Conservation (phyloP, 2,888 invertebrate species). For the Trichogramma dendrolimi region DNA sequence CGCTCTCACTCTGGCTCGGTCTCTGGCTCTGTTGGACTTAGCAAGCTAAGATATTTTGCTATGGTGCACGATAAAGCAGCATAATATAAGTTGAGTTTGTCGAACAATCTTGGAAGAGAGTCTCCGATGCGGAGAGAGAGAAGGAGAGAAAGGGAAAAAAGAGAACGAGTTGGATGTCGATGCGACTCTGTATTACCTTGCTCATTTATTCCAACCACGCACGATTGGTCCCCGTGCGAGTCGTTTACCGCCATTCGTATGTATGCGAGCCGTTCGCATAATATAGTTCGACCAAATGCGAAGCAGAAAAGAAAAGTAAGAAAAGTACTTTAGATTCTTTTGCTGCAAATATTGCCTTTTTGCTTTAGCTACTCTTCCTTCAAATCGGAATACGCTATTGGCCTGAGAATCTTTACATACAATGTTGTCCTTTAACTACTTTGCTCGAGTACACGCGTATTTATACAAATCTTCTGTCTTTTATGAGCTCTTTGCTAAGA, state of each 20-base stretch:
- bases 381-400: no score
- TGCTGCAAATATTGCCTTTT: no score
- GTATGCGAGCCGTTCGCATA: conserved; percentile 17
- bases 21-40: background rate
- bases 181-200: background rate
- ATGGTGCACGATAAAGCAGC: background rate
- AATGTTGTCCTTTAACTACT: no score
- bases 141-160: no score
- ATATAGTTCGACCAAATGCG: conserved; percentile 10
- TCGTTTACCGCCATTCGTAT: conserved; percentile 19
- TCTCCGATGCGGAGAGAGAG: no score
- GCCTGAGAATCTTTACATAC: no score
- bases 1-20: conserved; percentile 14
- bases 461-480: no score
- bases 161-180: no score
- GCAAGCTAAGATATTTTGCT: conserved; percentile 21
- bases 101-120: conserved; percentile 1
- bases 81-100: conserved; percentile 40
- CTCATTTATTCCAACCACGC: conserved; percentile 28
- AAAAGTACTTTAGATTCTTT: no score
- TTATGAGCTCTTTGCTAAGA: no score
- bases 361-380: no score
- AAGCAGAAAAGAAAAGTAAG: background rate
- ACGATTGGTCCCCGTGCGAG: conserved; percentile 16
- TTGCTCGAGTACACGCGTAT: no score